Base-by-base conservation (phyloP, 1,140 invertebrate species). In the Oryzaephilus surinamensis region DNA sequence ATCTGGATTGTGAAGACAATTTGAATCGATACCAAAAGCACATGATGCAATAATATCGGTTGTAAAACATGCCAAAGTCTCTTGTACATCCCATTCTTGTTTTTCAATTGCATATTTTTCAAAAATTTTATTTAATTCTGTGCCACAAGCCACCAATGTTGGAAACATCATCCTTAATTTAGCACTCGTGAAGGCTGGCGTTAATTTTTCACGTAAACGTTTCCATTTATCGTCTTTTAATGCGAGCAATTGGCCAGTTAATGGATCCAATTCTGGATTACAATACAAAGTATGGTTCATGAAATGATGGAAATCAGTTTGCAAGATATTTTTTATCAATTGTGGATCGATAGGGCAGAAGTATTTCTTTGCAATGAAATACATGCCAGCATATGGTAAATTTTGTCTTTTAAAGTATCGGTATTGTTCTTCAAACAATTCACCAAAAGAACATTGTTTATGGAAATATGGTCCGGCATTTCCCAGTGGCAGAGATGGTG, bases 41-140 rank as follows among this genome's bases (percentile, higher is more conserved):
- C 73, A 69, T 15, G 62, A 71, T 0, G 69, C 74, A 11, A 79
- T 74, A 0, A 75, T 67, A 54, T 79, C 77, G 23, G 75, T 76
- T 0, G 72, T 69, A 43, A 70, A 79, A 29, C 69, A 65, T 2
- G 69, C 67, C 26, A 74, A 66, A 1, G 74, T 46, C n/a, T 79
- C 70, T 7, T 71, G 69, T 17, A 74, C 62, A 51, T 71, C 70
- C 6, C 70, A 48, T 0, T 54, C 19, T 11, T 60, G 27, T 2
- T 56, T 38, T 3, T 41, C 24, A 8, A 61, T 56, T 1, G 54
- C 48, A 27, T 56, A 54, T 15, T 52, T 36, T 3, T 61, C 43
- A 11, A 65, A 52, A 38, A 61, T 50, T n/a, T 58, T 54, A 7
- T 59, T 56, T 7, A 69, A 58, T 11, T 30, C 27, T 21, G 28